Conservation (phyloP, 2,888 invertebrate species). For the Cremastinae sp. region DNA sequence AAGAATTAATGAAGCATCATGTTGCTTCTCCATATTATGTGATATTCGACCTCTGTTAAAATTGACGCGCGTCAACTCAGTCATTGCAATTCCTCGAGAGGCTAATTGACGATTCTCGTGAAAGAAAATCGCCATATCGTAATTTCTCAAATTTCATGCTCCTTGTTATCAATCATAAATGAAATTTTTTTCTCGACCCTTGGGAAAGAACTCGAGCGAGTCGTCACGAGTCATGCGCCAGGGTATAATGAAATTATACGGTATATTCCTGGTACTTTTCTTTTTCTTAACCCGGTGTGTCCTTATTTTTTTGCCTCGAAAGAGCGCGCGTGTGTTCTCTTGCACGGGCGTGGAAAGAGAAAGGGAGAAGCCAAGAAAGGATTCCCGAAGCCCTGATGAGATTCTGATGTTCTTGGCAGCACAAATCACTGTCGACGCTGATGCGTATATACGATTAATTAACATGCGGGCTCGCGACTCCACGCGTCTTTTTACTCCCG, state of each 20-base stretch:
- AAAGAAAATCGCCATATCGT: neutral
- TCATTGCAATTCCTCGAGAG: neutral
- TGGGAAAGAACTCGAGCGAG: neutral
- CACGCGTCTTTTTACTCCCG: no score
- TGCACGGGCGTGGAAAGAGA: neutral
- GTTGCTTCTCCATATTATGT: no score
- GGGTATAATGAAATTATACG: slow-evolving; percentile 65
- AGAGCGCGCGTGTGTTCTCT: neutral
- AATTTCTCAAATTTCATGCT: slow-evolving; percentile 16
- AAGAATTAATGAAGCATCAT: no score
- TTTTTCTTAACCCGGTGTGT: slow-evolving; percentile 28
- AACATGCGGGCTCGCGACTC: slow-evolving; percentile 26
- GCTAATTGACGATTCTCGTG: neutral
- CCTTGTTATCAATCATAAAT: slow-evolving; percentile 59
- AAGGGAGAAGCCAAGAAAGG: slow-evolving; percentile 2
- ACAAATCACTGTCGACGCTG: slow-evolving; percentile 67
- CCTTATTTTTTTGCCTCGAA: neutral
- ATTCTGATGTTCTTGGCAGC: slow-evolving; percentile 65
- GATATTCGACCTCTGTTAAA: no score
- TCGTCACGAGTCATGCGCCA: slow-evolving; percentile 25
- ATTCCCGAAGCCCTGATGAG: slow-evolving; percentile 63
- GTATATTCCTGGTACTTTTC: slow-evolving; percentile 53
- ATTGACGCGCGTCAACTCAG: no score
- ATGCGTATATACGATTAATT: slow-evolving; percentile 66
- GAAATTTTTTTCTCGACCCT: slow-evolving; percentile 48